phyloP scores from a whole-genome alignment of 2,888 invertebrate species.

The Pheosia gnoma region DNA sequence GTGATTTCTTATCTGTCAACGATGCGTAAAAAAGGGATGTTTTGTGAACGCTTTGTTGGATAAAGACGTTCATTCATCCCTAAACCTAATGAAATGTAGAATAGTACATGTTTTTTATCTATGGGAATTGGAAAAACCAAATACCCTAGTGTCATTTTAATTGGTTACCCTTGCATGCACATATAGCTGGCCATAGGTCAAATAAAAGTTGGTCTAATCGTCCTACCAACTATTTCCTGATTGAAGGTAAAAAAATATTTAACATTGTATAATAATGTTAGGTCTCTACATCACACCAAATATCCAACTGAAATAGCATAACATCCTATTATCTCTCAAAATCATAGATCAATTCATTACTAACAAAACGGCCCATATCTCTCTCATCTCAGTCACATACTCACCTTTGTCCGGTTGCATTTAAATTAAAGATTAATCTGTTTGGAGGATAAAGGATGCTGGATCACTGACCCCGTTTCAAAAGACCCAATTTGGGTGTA shows the following conservation, averaged over 20 bases:
- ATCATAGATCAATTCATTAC: conserved; percentile 4
- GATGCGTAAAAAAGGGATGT: conserved; percentile 26
- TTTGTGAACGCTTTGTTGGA: not conserved
- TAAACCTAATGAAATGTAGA: not conserved
- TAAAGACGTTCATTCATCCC: no score
- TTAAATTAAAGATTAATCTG: conserved; percentile 70
- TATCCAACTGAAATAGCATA: not conserved
- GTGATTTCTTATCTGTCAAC: conserved; percentile 40
- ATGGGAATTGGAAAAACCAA: no score
- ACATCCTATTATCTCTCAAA: not conserved
- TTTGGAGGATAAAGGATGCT: conserved; percentile 26
- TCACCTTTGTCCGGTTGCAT: conserved; percentile 36
- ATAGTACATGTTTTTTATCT: not conserved
- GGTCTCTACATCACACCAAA: not conserved
- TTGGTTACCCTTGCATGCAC: no score
- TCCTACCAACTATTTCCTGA: no score
- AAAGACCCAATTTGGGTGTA: conserved; percentile 57
- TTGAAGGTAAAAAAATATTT: no score
- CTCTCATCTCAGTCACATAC: conserved; percentile 2
- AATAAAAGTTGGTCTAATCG: no score
- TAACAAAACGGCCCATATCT: conserved; percentile 1
- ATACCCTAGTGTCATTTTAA: no score
- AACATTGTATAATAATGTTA: no score
- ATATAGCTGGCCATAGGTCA: no score
- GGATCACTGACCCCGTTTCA: conserved; percentile 46